Percentiles rank a stretch among this genome's conserved stretches.
phyloP scores from a whole-genome alignment of 2,797 vertebrate genomes.

The Pampus argenteus region DNA sequence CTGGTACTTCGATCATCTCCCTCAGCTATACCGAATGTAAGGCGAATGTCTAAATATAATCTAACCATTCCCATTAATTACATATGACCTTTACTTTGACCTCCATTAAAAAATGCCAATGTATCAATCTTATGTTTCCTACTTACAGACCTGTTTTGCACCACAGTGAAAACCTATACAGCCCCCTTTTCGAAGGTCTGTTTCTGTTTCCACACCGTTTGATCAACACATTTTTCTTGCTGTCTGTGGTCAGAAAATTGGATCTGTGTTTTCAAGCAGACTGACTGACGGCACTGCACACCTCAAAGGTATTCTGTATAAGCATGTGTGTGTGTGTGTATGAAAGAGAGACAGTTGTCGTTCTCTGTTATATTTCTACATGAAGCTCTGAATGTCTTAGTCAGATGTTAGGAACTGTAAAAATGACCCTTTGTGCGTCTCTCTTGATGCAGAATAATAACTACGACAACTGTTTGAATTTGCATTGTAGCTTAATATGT shows the following conservation, averaged over 20 bases:
- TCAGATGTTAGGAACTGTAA: neutral
- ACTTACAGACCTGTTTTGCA: conserved; percentile 49
- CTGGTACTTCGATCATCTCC: conserved; percentile 68
- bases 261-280: conserved; percentile 45
- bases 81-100: conserved; percentile 43
- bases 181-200: conserved; percentile 47
- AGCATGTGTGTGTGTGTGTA: neutral
- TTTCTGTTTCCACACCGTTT: conserved; percentile 69
- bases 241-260: conserved; percentile 37
- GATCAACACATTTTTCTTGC: conserved; percentile 40
- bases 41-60: conserved; percentile 65
- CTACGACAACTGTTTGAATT: neutral
- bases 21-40: conserved; percentile 51
- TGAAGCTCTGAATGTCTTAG: conserved; percentile 6
- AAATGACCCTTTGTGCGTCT: neutral
- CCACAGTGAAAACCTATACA: conserved; percentile 60
- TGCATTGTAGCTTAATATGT: neutral
- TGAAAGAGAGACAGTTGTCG: neutral
- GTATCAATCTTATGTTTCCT: conserved; percentile 57
- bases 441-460: neutral
- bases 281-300: conserved; percentile 22
- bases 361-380: conserved; percentile 8
- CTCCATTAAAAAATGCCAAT: conserved; percentile 67
- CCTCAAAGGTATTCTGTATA: conserved; percentile 19
- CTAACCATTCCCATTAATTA: conserved; percentile 73